A percentile compares a stretch with the other conserved stretches of the same genome.
These are phyloP conservation scores for Hyles lineata DNA, from an alignment of 2,888 invertebrate species.

Conservation along the genomic window DNA sequence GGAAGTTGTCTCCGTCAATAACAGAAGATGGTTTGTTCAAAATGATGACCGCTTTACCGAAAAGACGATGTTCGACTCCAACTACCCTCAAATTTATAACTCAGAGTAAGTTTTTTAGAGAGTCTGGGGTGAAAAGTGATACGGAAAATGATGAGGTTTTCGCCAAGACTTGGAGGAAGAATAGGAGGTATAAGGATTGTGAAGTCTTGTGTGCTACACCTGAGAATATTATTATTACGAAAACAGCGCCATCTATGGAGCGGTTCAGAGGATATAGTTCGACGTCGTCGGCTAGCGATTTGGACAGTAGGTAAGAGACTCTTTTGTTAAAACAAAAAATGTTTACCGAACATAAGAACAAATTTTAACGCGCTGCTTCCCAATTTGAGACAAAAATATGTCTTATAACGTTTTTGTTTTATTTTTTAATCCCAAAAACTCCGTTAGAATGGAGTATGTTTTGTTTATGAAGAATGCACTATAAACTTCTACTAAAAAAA, in stretches of 20 bases:
- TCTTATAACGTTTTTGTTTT: too few species aligned
- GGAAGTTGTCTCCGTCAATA: slow-evolving; percentile 46
- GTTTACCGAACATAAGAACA: too few species aligned
- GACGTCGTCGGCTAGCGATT: slow-evolving; percentile 51
- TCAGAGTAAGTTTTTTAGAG: slow-evolving; percentile 59
- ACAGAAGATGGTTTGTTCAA: slow-evolving; percentile 62
- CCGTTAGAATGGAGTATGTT: too few species aligned
- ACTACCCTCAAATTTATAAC: slow-evolving; percentile 48
- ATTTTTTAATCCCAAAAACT: too few species aligned
- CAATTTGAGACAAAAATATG: too few species aligned
- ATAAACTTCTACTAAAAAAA: too few species aligned
- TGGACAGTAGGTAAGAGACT: slow-evolving; percentile 18
- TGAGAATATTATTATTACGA: slow-evolving; percentile 70
- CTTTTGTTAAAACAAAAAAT: neutral
- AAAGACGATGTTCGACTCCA: slow-evolving; percentile 71
- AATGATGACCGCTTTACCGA: slow-evolving; percentile 59
- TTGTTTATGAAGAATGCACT: too few species aligned
- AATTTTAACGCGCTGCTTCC: too few species aligned
- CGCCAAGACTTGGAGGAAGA: slow-evolving; percentile 39
- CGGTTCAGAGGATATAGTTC: slow-evolving; percentile 61
- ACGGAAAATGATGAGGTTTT: slow-evolving; percentile 69
- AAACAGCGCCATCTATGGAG: slow-evolving; percentile 76
- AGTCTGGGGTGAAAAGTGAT: slow-evolving; percentile 67
- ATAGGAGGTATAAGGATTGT: slow-evolving; percentile 40
- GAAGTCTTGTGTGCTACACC: slow-evolving; percentile 67